A percentile compares a stretch with the other conserved stretches of the same genome.
phyloP scores from a whole-genome alignment of 2,888 invertebrate genomes.

The Drosophila rellima region DNA sequence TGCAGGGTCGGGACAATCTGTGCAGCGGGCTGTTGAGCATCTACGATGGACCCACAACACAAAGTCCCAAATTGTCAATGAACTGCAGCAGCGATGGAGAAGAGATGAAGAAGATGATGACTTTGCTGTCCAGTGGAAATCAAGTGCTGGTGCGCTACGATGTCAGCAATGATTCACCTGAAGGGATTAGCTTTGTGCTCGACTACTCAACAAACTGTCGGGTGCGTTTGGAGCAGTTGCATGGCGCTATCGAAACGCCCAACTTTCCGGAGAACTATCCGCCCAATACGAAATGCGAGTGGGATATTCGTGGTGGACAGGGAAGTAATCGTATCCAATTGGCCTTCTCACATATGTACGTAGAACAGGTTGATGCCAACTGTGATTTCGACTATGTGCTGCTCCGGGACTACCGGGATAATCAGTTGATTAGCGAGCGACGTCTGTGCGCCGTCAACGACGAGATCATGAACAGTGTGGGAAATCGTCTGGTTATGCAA shows the following conservation, averaged over 20 bases:
- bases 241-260: conserved; percentile 95
- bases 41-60: conserved; percentile 75
- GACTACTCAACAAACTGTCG: conserved; percentile 78
- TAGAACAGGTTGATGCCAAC: conserved; percentile 85
- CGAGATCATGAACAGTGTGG: conserved; percentile 61
- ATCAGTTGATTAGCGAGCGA: conserved; percentile 79
- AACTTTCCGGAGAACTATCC: conserved; percentile 92
- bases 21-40: conserved; percentile 87
- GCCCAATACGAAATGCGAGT: conserved; percentile 89
- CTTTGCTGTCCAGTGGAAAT: conserved; percentile 73
- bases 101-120: not conserved
- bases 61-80: conserved; percentile 53
- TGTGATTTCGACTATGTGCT: conserved; percentile 89
- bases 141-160: conserved; percentile 76
- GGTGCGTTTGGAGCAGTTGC: conserved; percentile 62
- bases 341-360: conserved; percentile 92
- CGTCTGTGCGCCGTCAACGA: conserved; percentile 65
- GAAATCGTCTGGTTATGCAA: conserved; percentile 86
- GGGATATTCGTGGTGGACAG: conserved; percentile 91
- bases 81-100: conserved; percentile 54
- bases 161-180: conserved; percentile 41
- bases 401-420: conserved; percentile 85
- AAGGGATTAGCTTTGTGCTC: conserved; percentile 71
- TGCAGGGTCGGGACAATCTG: conserved; percentile 87
- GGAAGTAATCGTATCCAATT: conserved; percentile 92